phyloP scores from a whole-genome alignment of 2,113 vertebrate species.

The Balaeniceps rex region DNA sequence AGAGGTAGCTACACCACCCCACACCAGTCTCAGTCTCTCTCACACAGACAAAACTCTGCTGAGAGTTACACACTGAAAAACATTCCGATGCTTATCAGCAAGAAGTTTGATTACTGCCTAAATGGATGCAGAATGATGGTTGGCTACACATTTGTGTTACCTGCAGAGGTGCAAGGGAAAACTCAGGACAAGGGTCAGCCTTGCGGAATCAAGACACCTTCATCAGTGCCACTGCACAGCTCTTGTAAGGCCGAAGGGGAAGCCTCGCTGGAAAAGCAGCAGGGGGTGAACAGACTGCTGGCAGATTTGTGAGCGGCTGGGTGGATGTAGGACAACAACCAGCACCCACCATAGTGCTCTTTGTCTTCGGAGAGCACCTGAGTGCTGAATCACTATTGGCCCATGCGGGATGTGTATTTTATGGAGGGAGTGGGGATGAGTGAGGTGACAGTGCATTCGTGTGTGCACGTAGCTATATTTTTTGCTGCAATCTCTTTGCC shows the following conservation, averaged over 20 bases:
- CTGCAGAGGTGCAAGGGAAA: not conserved
- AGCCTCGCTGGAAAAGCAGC: not conserved
- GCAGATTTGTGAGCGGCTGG: too few species aligned
- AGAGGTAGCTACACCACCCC: not conserved
- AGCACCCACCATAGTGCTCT: fast-evolving
- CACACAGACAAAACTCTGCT: not conserved
- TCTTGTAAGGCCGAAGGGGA: fast-evolving
- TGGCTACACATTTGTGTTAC: too few species aligned
- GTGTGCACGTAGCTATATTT: fast-evolving
- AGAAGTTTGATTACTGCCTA: not conserved
- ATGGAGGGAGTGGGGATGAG: not conserved
- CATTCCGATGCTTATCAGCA: not conserved
- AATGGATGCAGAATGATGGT: fast-evolving
- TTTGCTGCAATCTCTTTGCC: not conserved
- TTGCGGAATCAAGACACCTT: too few species aligned
- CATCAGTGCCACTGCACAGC: not conserved
- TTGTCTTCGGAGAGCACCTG: not conserved
- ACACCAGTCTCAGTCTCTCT: not conserved
- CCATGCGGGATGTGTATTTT: fast-evolving
- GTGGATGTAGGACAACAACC: fast-evolving
- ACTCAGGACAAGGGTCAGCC: not conserved
- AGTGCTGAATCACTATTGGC: fast-evolving
- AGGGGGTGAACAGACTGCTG: too few species aligned
- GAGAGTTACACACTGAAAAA: not conserved
- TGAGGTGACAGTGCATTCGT: too few species aligned